Evolutionary conservation across 2,797 vertebrate genomes (phyloP).

Genomic region (Erethizon dorsatum): DNA sequence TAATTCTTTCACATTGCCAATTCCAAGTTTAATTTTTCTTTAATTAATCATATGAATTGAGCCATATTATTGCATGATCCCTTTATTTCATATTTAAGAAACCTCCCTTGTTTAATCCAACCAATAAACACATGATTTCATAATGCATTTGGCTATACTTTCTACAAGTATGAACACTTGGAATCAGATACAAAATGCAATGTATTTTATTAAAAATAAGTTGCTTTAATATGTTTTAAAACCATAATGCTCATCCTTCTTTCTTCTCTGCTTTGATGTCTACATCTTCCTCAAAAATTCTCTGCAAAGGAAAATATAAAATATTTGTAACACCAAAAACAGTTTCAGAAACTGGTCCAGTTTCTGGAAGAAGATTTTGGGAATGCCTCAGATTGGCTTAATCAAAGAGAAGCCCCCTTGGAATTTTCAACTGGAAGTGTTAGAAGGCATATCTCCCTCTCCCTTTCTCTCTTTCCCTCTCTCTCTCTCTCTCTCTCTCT

Average conservation of each 20-base stretch:
- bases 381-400: background rate
- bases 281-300: background rate
- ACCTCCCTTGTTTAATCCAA: background rate
- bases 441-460: background rate
- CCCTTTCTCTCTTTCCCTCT: background rate
- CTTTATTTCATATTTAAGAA: conserved; percentile 22
- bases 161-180: conserved; percentile 22
- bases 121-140: background rate
- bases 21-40: conserved; percentile 35
- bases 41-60: conserved; percentile 30
- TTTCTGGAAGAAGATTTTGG: conserved; percentile 1
- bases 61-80: background rate
- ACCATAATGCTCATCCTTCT: background rate
- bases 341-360: conserved; percentile 20
- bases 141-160: background rate
- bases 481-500: background rate
- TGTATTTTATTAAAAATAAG: conserved; percentile 47
- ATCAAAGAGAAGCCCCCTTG: background rate
- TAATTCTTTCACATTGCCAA: background rate
- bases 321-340: conserved; percentile 14
- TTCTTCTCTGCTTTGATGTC: background rate
- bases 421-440: background rate
- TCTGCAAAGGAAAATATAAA: background rate
- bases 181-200: background rate
- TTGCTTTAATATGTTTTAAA: conserved; percentile 31